Percentiles rank a stretch among this genome's conserved stretches.
Conservation (phyloP, 2,797 vertebrate species). For the Pangasius krempfi region DNA sequence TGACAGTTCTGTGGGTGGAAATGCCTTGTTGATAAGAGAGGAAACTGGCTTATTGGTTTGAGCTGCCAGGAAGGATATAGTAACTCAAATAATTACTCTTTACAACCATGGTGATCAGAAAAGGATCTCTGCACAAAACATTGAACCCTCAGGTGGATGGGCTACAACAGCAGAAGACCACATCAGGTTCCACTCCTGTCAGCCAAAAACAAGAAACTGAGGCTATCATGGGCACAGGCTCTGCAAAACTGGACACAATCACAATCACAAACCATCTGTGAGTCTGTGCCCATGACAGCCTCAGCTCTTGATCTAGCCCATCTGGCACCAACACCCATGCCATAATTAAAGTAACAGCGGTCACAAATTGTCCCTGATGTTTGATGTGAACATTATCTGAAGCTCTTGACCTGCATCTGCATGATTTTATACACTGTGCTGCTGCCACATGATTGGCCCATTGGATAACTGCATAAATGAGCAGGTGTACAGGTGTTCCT, state of each 20-base stretch:
- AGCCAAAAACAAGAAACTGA: background rate
- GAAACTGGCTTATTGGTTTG: background rate
- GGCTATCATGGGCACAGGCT: background rate
- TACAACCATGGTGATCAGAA: background rate
- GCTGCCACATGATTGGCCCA: background rate
- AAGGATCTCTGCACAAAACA: background rate
- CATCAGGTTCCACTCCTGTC: background rate
- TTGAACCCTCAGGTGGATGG: background rate
- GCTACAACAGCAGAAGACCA: background rate
- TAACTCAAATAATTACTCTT: background rate
- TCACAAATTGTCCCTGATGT: background rate
- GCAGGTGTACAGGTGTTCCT: background rate
- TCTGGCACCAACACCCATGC: background rate
- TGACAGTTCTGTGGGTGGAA: background rate
- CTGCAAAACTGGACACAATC: background rate
- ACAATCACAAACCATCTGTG: background rate
- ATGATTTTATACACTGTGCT: background rate
- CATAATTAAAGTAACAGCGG: background rate
- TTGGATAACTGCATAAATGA: background rate
- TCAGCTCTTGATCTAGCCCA: background rate
- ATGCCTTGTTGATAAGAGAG: background rate
- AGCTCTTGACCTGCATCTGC: background rate
- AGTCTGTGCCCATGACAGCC: background rate
- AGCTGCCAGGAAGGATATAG: background rate
- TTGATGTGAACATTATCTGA: background rate